phyloP scores from a whole-genome alignment of 2,113 vertebrate genomes.

The Poeciliopsis retropinna region DNA sequence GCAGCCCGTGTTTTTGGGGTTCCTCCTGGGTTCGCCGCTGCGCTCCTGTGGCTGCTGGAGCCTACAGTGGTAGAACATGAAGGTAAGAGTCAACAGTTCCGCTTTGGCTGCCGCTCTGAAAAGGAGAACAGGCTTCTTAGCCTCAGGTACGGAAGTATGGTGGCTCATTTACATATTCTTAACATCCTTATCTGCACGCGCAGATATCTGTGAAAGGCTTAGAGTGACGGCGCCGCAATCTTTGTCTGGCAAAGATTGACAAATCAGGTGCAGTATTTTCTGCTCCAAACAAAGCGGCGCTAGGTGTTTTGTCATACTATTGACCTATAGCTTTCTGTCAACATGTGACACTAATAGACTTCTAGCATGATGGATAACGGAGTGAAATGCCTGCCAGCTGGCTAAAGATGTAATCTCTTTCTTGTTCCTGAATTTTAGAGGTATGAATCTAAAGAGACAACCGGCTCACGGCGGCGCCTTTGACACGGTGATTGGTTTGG shows the following conservation, averaged over 20 bases:
- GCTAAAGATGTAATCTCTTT: constrained; percentile 40
- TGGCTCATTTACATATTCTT: constrained; percentile 64
- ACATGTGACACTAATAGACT: constrained; percentile 42
- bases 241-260: constrained; percentile 22
- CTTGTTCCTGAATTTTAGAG: constrained; percentile 15
- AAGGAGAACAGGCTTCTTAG: constrained; percentile 49
- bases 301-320: constrained; percentile 23
- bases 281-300: constrained; percentile 16
- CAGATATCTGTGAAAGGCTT: constrained; percentile 37
- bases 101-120: constrained; percentile 48
- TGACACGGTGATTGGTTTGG: constrained; percentile 29
- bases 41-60: constrained; percentile 23
- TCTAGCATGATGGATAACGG: constrained; percentile 33
- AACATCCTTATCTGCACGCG: constrained; percentile 48
- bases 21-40: constrained; percentile 15
- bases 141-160: constrained; percentile 58
- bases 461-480: constrained; percentile 9
- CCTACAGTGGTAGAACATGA: constrained; percentile 34
- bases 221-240: constrained; percentile 2
- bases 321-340: constrained; percentile 48
- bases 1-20: constrained; percentile 9
- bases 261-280: constrained; percentile 11
- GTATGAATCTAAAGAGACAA: constrained; percentile 47
- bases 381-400: constrained; percentile 42
- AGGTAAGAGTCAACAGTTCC: constrained; percentile 42